Conservation (phyloP, 2,888 invertebrate species). For the Endotricha flammealis region DNA sequence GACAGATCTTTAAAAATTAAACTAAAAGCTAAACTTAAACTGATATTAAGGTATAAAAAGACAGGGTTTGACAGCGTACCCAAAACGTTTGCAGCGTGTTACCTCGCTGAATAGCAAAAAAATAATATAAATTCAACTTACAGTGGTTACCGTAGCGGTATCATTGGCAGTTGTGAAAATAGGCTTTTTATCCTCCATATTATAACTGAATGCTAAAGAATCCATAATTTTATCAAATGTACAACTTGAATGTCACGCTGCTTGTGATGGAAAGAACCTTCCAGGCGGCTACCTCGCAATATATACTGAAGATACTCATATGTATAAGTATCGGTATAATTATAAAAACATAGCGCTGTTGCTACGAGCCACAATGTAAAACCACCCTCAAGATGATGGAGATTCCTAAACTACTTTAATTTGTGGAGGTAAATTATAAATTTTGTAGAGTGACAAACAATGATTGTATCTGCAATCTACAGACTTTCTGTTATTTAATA, state of each 20-base stretch:
- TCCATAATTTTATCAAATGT: constrained; percentile 32
- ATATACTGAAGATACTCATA: constrained; percentile 31
- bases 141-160: constrained; percentile 36
- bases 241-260: constrained; percentile 11
- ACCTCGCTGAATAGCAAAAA: too few species aligned
- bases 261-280: constrained; percentile 28
- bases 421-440: too few species aligned
- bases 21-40: too few species aligned
- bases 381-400: constrained; percentile 13
- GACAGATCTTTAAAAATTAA: too few species aligned
- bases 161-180: constrained; percentile 50
- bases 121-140: too few species aligned
- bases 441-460: too few species aligned
- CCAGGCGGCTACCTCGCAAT: constrained; percentile 25
- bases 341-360: neutral
- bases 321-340: neutral
- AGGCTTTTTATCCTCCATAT: constrained; percentile 44
- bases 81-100: too few species aligned
- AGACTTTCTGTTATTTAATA: too few species aligned
- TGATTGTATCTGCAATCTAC: too few species aligned
- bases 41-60: too few species aligned
- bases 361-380: neutral
- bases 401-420: too few species aligned
- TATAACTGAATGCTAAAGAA: constrained; percentile 38
- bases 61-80: too few species aligned